Percentiles rank a stretch among this genome's conserved stretches.
Evolutionary conservation across 1,140 invertebrate genomes (phyloP).

Genomic region (Chelonus insularis): DNA sequence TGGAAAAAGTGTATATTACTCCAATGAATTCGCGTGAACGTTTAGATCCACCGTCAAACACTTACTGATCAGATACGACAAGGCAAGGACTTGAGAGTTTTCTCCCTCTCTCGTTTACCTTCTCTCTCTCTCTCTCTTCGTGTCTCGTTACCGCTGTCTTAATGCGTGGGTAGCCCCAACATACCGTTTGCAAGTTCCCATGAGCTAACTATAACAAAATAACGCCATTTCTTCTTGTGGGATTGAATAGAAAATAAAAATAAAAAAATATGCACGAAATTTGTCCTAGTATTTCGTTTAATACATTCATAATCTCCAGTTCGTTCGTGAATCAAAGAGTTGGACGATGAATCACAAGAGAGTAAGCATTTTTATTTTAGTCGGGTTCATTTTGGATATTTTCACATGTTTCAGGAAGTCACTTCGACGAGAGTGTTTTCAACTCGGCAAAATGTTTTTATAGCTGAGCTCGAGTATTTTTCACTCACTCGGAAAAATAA

Average conservation of each 20-base stretch:
- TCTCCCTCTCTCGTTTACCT: slow-evolving; percentile 33
- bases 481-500: no score
- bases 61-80: slow-evolving; percentile 44
- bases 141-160: slow-evolving; percentile 21
- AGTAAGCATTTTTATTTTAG: slow-evolving; percentile 10
- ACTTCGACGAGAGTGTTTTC: background rate
- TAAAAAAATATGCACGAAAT: background rate
- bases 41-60: slow-evolving; percentile 35
- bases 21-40: slow-evolving; percentile 25
- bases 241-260: background rate
- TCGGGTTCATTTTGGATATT: slow-evolving; percentile 3
- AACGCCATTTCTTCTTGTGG: background rate
- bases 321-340: slow-evolving; percentile 1
- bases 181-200: slow-evolving; percentile 26
- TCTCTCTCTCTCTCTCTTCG: slow-evolving; percentile 38
- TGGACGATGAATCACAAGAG: background rate
- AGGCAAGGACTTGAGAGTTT: slow-evolving; percentile 25
- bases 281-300: background rate
- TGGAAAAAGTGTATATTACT: no score
- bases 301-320: slow-evolving; percentile 1
- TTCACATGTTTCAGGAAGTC: slow-evolving; percentile 10
- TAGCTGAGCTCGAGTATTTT: no score
- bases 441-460: background rate
- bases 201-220: slow-evolving; percentile 22
- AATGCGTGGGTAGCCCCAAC: slow-evolving; percentile 21